Percentiles rank a stretch among this genome's conserved stretches.
Conservation (phyloP, 2,113 vertebrate species). For the Alouatta palliata region DNA sequence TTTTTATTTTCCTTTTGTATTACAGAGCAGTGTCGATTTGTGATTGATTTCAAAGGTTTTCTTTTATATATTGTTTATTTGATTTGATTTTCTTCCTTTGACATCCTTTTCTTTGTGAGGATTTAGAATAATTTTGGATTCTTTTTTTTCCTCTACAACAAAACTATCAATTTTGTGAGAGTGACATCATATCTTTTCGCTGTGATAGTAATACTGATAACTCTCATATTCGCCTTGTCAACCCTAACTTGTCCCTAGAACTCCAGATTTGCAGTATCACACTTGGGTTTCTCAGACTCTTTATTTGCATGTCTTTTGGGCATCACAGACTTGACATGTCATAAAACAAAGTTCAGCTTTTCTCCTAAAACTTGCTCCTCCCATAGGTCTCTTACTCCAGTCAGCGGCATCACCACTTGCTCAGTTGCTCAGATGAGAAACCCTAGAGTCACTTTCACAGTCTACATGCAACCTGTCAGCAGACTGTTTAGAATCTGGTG, state of each 20-base stretch:
- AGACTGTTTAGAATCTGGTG: neutral
- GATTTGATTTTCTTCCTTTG: neutral
- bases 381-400: neutral
- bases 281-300: neutral
- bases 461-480: neutral
- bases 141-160: neutral
- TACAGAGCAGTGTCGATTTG: neutral
- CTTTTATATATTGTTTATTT: neutral
- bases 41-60: neutral
- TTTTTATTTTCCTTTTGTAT: neutral
- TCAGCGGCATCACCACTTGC: neutral
- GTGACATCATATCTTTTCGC: neutral
- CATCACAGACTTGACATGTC: neutral
- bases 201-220: neutral
- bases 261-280: neutral
- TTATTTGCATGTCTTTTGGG: neutral
- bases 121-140: neutral
- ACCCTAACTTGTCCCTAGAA: neutral
- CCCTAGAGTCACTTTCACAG: neutral
- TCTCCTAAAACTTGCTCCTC: neutral
- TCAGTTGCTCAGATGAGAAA: neutral
- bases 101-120: neutral
- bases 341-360: neutral
- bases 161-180: neutral
- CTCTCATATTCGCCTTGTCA: neutral